A percentile compares a stretch with the other conserved stretches of the same genome.
These are phyloP conservation scores for Gavialis gangeticus DNA, from an alignment of 2,113 vertebrate genomes.

Conservation along the genomic window DNA sequence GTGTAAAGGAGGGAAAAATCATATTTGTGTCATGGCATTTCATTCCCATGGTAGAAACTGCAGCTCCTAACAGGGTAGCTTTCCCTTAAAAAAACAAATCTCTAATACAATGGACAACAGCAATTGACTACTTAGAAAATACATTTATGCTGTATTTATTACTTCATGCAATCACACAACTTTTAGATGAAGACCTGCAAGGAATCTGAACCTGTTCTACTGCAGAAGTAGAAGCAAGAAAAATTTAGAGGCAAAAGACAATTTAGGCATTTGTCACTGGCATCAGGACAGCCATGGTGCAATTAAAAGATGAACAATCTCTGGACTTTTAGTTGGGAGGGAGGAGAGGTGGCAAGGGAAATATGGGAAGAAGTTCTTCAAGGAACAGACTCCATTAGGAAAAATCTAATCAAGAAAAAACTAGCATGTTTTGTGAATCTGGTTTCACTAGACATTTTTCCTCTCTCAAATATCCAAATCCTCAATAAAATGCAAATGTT, in stretches of 20 bases:
- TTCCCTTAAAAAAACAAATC: background rate
- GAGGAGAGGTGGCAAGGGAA: background rate
- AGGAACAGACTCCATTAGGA: background rate
- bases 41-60: background rate
- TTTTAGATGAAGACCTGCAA: background rate
- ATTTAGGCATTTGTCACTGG: rapidly evolving
- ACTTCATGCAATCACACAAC: background rate
- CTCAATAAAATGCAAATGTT: background rate
- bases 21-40: rapidly evolving
- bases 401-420: background rate
- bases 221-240: background rate
- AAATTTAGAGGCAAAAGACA: background rate
- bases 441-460: constrained; percentile 16
- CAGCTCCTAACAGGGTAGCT: background rate
- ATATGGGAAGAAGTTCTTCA: background rate
- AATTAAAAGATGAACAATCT: background rate
- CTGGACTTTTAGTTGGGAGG: background rate
- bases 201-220: background rate
- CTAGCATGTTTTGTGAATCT: background rate
- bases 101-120: background rate
- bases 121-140: background rate
- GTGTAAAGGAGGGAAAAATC: background rate
- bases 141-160: background rate
- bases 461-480: background rate
- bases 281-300: rapidly evolving